These are phyloP conservation scores for Echinarachnius parma DNA, from an alignment of 53 echinoderm and acorn worm species.

Conservation along the genomic window DNA sequence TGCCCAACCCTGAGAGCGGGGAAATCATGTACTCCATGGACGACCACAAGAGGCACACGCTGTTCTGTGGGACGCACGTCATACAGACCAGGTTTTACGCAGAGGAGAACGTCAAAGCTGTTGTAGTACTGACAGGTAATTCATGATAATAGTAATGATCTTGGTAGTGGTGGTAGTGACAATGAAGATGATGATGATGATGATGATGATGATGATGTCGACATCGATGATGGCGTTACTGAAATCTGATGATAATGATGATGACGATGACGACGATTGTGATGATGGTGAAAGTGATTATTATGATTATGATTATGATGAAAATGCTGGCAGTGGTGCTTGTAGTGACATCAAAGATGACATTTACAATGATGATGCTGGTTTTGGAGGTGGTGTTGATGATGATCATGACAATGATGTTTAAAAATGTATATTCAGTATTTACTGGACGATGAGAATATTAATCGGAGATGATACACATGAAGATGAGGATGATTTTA, in stretches of 20 bases:
- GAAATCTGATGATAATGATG: background rate
- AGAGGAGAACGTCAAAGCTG: slow-evolving; percentile 67
- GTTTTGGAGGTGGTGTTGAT: no score
- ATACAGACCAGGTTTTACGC: slow-evolving; percentile 91
- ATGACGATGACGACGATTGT: background rate
- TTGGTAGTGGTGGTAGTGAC: background rate
- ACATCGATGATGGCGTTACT: no score
- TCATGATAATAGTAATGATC: no score
- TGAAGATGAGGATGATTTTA: background rate
- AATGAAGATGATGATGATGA: background rate
- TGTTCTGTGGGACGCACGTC: slow-evolving; percentile 88
- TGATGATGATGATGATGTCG: background rate
- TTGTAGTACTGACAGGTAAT: slow-evolving; percentile 81
- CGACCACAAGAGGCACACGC: slow-evolving; percentile 79
- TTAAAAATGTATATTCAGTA: no score
- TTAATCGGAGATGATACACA: no score
- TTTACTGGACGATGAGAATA: no score
- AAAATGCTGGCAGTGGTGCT: no score
- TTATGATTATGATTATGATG: no score
- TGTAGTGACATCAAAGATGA: background rate
- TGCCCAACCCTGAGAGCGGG: slow-evolving; percentile 62
- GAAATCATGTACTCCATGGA: slow-evolving; percentile 47
- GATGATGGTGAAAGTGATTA: no score
- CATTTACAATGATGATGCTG: background rate
- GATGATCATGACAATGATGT: no score